A percentile compares a stretch with the other conserved stretches of the same genome.
phyloP scores from a whole-genome alignment of 2,797 vertebrate species.

The Girardinus metallicus region DNA sequence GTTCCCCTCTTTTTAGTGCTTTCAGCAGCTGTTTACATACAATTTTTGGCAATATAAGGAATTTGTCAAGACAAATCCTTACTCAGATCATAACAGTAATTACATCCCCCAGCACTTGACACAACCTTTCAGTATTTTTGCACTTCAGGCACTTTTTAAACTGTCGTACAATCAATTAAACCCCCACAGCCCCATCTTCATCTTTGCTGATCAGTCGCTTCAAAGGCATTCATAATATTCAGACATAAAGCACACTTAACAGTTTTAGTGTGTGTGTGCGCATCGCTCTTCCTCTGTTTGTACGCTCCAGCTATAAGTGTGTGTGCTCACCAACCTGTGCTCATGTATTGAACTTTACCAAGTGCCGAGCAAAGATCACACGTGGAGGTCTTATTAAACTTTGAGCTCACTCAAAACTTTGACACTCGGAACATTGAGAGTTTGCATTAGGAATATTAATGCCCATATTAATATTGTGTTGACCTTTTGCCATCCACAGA shows the following conservation, averaged over 20 bases:
- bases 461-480: constrained; percentile 82
- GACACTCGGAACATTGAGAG: constrained; percentile 58
- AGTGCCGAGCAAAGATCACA: constrained; percentile 59
- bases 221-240: constrained; percentile 60
- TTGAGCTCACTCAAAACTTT: constrained; percentile 77
- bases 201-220: constrained; percentile 67
- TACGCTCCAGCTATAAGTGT: not conserved
- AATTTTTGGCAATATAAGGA: constrained; percentile 67
- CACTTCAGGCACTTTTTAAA: constrained; percentile 72
- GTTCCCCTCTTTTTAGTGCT: constrained; percentile 45
- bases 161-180: constrained; percentile 80
- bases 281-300: not conserved
- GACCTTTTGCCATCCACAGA: constrained; percentile 76
- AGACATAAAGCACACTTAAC: constrained; percentile 26
- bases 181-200: constrained; percentile 38
- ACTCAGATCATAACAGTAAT: constrained; percentile 74
- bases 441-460: constrained; percentile 85
- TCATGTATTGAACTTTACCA: constrained; percentile 57
- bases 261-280: constrained; percentile 29
- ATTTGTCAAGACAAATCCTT: constrained; percentile 73
- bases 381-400: constrained; percentile 74
- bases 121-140: constrained; percentile 69
- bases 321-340: constrained; percentile 12
- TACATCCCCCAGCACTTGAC: constrained; percentile 67
- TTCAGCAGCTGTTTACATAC: constrained; percentile 72